Percentiles rank a stretch among this genome's conserved stretches.
These are phyloP conservation scores for Camponotus pennsylvanicus DNA, from an alignment of 1,140 invertebrate species.

Conservation along the genomic window DNA sequence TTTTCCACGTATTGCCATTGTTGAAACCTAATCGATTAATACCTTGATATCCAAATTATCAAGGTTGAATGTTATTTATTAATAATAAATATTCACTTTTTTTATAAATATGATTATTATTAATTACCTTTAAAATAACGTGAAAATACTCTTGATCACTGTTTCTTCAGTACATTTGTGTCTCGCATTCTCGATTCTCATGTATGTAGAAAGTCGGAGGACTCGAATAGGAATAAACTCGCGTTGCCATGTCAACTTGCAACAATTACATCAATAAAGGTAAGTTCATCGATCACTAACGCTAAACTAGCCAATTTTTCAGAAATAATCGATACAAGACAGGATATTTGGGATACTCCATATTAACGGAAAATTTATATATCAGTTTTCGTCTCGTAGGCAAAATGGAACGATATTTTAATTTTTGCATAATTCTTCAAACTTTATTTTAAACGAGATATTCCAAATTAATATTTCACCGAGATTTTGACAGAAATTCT, in stretches of 20 bases:
- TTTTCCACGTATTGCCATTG: constrained; percentile 64
- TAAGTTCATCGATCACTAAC: not conserved
- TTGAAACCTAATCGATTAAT: constrained; percentile 12
- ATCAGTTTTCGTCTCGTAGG: not conserved
- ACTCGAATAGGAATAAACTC: not conserved
- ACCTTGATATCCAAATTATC: not conserved
- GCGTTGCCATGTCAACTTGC: constrained; percentile 27
- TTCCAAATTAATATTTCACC: not conserved
- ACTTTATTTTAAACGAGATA: not conserved
- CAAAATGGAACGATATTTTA: not conserved
- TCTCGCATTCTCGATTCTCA: not conserved
- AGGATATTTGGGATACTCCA: not conserved
- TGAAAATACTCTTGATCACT: not conserved
- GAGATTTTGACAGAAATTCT: not conserved
- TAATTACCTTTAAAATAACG: constrained; percentile 3
- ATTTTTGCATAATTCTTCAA: constrained; percentile 15
- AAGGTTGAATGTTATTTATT: not conserved
- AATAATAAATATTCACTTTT: not conserved
- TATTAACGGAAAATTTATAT: not conserved
- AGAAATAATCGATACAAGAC: not conserved
- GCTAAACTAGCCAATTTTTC: not conserved
- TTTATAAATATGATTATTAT: not conserved
- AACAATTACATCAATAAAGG: constrained; percentile 48
- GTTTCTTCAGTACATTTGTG: not conserved
- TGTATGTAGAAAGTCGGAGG: not conserved